Conservation (phyloP, 2,113 vertebrate genomes). For the Hydrolagus affinis region DNA sequence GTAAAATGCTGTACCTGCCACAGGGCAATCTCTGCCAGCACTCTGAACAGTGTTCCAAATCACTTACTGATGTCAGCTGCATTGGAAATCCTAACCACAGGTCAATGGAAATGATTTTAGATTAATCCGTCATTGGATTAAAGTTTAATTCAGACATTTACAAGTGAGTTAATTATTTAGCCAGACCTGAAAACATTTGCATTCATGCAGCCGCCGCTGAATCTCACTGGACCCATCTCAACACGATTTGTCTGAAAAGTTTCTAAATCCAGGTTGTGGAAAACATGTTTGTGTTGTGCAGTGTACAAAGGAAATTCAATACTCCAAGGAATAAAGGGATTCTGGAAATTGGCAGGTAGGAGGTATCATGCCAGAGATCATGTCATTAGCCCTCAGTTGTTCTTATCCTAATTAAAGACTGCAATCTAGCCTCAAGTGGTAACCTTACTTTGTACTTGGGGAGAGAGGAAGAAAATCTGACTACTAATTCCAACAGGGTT, state of each 20-base stretch:
- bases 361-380: slow-evolving; percentile 36
- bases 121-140: too few species aligned
- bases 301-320: neutral
- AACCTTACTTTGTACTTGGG: neutral
- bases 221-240: neutral
- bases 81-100: neutral
- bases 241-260: neutral
- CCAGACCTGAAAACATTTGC: neutral
- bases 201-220: neutral
- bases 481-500: slow-evolving; percentile 49
- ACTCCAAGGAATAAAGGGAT: neutral
- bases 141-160: neutral
- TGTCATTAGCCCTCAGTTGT: slow-evolving; percentile 46
- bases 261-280: neutral
- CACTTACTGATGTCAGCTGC: neutral
- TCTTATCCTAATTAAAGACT: slow-evolving; percentile 50
- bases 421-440: slow-evolving; percentile 46
- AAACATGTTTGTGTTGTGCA: neutral
- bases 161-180: slow-evolving; percentile 11
- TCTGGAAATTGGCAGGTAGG: slow-evolving; percentile 10
- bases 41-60: neutral
- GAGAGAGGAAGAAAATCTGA: neutral
- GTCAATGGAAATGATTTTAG: neutral
- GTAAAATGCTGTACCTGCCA: neutral
- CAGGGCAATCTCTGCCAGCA: neutral